A percentile compares a stretch with the other conserved stretches of the same genome.
These are phyloP conservation scores for Lathamus discolor DNA, from an alignment of 2,113 vertebrate species.

Conservation along the genomic window DNA sequence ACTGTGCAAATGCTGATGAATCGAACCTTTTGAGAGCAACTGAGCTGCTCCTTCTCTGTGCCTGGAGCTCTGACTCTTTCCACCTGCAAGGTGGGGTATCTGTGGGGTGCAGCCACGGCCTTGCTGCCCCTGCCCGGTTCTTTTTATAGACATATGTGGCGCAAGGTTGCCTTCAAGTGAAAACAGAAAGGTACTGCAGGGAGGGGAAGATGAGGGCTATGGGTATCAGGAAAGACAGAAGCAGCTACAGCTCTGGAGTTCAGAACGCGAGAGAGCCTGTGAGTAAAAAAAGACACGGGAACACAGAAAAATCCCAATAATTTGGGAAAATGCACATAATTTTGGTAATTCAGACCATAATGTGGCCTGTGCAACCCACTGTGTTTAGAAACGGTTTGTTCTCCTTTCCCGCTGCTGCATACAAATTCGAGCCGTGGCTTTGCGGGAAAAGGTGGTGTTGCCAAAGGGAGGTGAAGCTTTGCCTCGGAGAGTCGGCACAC, in stretches of 20 bases:
- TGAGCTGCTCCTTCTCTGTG: accelerated
- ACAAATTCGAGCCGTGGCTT: background rate
- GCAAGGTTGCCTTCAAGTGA: conserved; percentile 75
- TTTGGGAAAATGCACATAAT: background rate
- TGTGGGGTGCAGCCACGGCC: background rate
- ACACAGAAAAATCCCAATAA: background rate
- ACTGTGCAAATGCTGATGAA: background rate
- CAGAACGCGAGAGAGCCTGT: background rate
- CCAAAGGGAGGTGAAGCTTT: accelerated
- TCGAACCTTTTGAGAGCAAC: accelerated
- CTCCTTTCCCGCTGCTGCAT: background rate
- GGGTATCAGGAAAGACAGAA: background rate
- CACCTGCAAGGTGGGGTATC: background rate
- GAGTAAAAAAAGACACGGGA: background rate
- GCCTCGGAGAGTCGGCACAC: accelerated
- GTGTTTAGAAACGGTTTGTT: background rate
- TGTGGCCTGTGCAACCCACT: background rate
- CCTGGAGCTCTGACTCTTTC: background rate
- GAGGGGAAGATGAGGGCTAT: background rate
- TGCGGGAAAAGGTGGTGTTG: background rate
- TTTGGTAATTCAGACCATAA: background rate
- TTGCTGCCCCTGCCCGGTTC: background rate
- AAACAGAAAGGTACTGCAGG: conserved; percentile 63
- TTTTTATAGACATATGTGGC: background rate
- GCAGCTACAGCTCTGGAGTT: background rate